Evolutionary conservation across 2,888 invertebrate species (phyloP).

Genomic region (Folsomia manolachei): DNA sequence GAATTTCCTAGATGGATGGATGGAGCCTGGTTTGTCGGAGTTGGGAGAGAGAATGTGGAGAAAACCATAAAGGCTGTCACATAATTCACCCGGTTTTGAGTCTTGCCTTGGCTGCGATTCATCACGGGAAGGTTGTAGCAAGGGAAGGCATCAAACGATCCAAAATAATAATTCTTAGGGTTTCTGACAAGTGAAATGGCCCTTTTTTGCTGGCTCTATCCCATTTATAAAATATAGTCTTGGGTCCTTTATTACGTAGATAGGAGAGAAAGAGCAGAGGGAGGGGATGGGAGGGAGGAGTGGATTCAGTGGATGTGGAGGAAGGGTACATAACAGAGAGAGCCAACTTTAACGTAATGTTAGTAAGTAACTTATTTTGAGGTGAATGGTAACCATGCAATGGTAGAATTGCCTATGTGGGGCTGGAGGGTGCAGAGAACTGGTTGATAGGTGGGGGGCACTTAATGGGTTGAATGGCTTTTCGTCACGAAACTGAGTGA

Average conservation of each 20-base stretch:
- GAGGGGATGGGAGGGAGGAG: neutral
- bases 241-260: slow-evolving; percentile 33
- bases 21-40: neutral
- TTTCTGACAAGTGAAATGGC: slow-evolving; percentile 48
- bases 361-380: neutral
- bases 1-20: neutral
- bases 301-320: neutral
- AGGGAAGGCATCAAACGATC: slow-evolving; percentile 49
- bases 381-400: neutral
- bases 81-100: slow-evolving; percentile 49
- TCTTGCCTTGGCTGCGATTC: slow-evolving; percentile 45
- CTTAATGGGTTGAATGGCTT: slow-evolving; percentile 27
- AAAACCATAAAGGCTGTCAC: slow-evolving; percentile 42
- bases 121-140: slow-evolving; percentile 44
- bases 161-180: slow-evolving; percentile 49
- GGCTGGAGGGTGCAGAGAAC: neutral
- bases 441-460: neutral
- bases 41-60: slow-evolving; percentile 38
- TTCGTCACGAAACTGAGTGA: slow-evolving; percentile 30
- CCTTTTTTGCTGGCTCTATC: slow-evolving; percentile 46
- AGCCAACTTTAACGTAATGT: neutral
- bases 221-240: slow-evolving; percentile 44
- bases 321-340: slow-evolving; percentile 1
- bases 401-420: neutral
- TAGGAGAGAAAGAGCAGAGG: slow-evolving; percentile 22